These are phyloP conservation scores for Drosophila rubida DNA, from an alignment of 2,888 invertebrate species.

Conservation along the genomic window DNA sequence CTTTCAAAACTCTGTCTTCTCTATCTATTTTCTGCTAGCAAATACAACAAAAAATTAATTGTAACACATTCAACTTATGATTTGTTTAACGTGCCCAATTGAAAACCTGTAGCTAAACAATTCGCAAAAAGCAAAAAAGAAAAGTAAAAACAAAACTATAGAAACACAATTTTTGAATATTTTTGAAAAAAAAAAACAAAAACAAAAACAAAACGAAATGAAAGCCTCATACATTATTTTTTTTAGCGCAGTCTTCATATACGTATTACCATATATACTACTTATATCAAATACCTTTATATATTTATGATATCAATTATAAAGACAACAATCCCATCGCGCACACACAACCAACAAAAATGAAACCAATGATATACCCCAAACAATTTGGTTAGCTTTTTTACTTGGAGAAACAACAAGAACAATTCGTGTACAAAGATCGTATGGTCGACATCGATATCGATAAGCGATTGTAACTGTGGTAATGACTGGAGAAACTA, in stretches of 20 bases:
- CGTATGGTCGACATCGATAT: slow-evolving; percentile 29
- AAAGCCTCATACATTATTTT: slow-evolving; percentile 42
- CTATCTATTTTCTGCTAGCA: slow-evolving; percentile 56
- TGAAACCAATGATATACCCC: slow-evolving; percentile 25
- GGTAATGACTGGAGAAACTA: slow-evolving; percentile 85
- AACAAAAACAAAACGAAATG: slow-evolving; percentile 27
- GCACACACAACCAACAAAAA: slow-evolving; percentile 43
- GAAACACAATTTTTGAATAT: slow-evolving; percentile 66
- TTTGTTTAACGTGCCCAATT: slow-evolving; percentile 73
- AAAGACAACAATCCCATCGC: slow-evolving; percentile 36
- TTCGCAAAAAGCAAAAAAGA: slow-evolving; percentile 64
- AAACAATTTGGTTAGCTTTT: slow-evolving; percentile 62
- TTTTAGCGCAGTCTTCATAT: slow-evolving; percentile 59
- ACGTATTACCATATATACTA: slow-evolving; percentile 17
- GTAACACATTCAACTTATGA: slow-evolving; percentile 47
- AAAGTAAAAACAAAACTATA: slow-evolving; percentile 18
- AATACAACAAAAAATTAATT: slow-evolving; percentile 81
- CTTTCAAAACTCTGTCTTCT: slow-evolving; percentile 20
- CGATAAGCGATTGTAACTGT: slow-evolving; percentile 68
- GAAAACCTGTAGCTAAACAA: slow-evolving; percentile 85
- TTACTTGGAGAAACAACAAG: slow-evolving; percentile 32
- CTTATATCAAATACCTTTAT: slow-evolving; percentile 1
- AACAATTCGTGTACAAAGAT: slow-evolving; percentile 61
- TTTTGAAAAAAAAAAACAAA: slow-evolving; percentile 51
- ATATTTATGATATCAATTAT: slow-evolving; percentile 12